Conservation (phyloP, 2,113 vertebrate genomes). For the Vimba vimba region DNA sequence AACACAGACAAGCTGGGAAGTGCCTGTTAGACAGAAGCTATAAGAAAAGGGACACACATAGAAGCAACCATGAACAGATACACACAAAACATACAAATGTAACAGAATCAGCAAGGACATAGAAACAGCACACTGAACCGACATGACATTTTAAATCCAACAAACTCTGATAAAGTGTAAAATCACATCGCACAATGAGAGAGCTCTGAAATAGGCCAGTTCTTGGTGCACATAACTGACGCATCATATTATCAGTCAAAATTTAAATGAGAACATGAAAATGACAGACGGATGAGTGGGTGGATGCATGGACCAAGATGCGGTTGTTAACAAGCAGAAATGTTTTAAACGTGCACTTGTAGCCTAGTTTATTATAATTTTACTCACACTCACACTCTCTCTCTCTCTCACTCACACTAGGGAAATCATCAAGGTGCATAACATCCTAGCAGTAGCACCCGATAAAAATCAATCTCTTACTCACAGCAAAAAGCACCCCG, state of each 20-base stretch:
- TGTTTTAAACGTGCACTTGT: background rate
- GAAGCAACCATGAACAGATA: conserved; percentile 58
- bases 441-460: background rate
- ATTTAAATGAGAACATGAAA: background rate
- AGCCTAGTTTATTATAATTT: background rate
- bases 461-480: background rate
- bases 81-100: conserved; percentile 44
- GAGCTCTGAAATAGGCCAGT: background rate
- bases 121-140: background rate
- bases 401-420: too few species aligned
- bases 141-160: background rate
- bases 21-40: conserved; percentile 49
- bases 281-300: conserved; percentile 16
- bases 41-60: conserved; percentile 37
- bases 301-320: conserved; percentile 11
- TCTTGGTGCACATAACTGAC: too few species aligned
- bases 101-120: conserved; percentile 5
- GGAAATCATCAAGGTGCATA: background rate
- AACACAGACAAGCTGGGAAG: conserved; percentile 65
- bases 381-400: background rate
- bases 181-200: background rate
- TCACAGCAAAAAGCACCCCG: conserved; percentile 4
- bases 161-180: background rate
- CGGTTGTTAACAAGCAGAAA: conserved; percentile 2
- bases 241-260: background rate